Percentiles rank a stretch among this genome's conserved stretches.
Conservation (phyloP, 2,113 vertebrate genomes). For the Corythaixoides concolor region DNA sequence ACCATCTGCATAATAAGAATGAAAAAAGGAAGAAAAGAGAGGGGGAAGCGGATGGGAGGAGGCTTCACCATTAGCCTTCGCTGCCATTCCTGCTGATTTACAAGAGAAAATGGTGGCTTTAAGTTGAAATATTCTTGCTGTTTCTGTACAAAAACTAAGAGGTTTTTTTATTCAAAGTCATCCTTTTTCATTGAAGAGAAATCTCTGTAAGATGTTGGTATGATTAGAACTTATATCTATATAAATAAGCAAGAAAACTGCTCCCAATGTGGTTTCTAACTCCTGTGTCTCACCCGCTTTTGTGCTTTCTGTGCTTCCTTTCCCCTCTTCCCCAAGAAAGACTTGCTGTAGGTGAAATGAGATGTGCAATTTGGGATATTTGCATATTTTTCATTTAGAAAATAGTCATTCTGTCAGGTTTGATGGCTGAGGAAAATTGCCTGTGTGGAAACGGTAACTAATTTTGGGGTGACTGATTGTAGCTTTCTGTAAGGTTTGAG, state of each 20-base stretch:
- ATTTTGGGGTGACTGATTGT: background rate
- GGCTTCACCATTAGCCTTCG: background rate
- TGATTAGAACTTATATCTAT: rapidly evolving
- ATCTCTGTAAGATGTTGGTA: background rate
- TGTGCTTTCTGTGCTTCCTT: background rate
- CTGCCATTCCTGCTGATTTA: background rate
- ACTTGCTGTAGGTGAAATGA: background rate
- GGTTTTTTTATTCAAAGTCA: background rate
- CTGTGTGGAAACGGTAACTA: background rate
- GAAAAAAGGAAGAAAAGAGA: background rate
- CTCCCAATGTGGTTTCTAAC: background rate
- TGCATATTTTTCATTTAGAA: background rate
- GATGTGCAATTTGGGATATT: background rate
- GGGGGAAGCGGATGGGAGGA: background rate
- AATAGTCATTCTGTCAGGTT: background rate
- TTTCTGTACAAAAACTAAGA: background rate
- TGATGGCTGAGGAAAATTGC: background rate
- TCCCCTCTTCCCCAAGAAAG: background rate
- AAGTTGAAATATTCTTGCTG: background rate
- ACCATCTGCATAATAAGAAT: background rate
- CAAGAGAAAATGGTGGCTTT: background rate
- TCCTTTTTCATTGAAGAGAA: background rate
- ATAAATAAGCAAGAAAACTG: background rate
- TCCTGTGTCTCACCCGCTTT: background rate
- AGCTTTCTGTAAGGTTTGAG: background rate